Percentiles rank a stretch among this genome's conserved stretches.
These are phyloP conservation scores for Rattus norvegicus DNA, from an alignment of 2,113 vertebrate species.

Conservation along the genomic window DNA sequence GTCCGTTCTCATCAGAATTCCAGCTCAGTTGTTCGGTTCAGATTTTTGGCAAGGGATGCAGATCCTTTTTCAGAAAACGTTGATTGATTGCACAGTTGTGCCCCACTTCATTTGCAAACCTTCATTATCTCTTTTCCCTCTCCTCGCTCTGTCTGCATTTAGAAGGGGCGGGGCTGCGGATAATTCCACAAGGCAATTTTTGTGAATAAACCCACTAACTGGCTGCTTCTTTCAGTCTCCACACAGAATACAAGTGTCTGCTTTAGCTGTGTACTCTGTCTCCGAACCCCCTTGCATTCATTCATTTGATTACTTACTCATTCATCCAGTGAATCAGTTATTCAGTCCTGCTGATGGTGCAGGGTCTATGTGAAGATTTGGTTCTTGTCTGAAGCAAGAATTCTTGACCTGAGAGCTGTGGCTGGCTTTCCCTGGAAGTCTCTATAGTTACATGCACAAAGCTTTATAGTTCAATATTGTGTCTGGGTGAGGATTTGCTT, in stretches of 20 bases:
- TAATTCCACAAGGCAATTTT: slow-evolving; percentile 81
- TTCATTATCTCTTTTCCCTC: slow-evolving; percentile 84
- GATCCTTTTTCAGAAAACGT: slow-evolving; percentile 84
- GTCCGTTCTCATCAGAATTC: slow-evolving; percentile 85
- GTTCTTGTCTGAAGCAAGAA: slow-evolving; percentile 38
- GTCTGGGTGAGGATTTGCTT: not conserved
- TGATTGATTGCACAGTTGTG: slow-evolving; percentile 84
- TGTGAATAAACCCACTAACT: slow-evolving; percentile 79
- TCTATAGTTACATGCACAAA: not conserved
- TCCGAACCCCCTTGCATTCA: slow-evolving; percentile 58
- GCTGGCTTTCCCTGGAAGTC: not conserved
- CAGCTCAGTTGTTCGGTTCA: slow-evolving; percentile 83
- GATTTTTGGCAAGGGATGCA: slow-evolving; percentile 84
- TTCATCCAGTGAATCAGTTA: slow-evolving; percentile 63
- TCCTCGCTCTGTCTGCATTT: slow-evolving; percentile 79
- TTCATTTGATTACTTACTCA: slow-evolving; percentile 68
- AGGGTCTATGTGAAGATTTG: not conserved
- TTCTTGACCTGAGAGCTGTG: slow-evolving; percentile 1
- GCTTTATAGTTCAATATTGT: not conserved
- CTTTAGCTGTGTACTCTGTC: slow-evolving; percentile 35
- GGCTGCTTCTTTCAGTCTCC: slow-evolving; percentile 59
- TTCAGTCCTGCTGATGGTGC: slow-evolving; percentile 27
- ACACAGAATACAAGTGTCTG: slow-evolving; percentile 63
- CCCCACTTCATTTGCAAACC: slow-evolving; percentile 82
- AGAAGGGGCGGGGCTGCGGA: slow-evolving; percentile 72